phyloP scores from a whole-genome alignment of 2,113 vertebrate species.

The Coturnix japonica region DNA sequence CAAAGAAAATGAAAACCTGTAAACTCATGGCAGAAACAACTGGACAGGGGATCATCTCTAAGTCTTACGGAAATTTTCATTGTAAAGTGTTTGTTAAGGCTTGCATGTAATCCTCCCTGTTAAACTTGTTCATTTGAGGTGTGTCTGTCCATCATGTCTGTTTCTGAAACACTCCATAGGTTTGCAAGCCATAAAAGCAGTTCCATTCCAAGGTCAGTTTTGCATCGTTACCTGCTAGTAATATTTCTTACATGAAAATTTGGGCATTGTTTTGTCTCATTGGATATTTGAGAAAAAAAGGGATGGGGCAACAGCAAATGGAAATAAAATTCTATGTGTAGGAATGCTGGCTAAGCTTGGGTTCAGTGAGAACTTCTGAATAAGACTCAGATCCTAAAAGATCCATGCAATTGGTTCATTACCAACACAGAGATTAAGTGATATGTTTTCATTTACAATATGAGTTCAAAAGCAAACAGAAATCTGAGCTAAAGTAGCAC shows the following conservation, averaged over 20 bases:
- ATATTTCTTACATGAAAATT: slow-evolving; percentile 11
- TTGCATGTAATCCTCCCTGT: neutral
- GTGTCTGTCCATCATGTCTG: neutral
- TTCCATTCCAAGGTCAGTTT: neutral
- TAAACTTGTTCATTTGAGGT: neutral
- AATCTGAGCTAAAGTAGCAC: neutral
- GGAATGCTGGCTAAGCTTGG: neutral
- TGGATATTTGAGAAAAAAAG: neutral
- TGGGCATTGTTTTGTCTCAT: neutral
- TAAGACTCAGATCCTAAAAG: neutral
- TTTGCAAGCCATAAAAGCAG: neutral
- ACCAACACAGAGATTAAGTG: neutral
- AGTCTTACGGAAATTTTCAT: neutral
- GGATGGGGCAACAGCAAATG: neutral
- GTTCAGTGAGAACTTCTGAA: neutral
- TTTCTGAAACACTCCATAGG: neutral
- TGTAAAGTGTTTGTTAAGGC: neutral
- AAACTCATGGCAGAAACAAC: neutral
- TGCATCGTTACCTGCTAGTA: neutral
- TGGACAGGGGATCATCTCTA: neutral
- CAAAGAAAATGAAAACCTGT: neutral
- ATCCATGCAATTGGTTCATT: neutral
- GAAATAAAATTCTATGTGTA: neutral
- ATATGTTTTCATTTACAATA: neutral
- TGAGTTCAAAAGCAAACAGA: neutral